Base-by-base conservation (phyloP, 2,113 vertebrate species). In the Phainopepla nitens region DNA sequence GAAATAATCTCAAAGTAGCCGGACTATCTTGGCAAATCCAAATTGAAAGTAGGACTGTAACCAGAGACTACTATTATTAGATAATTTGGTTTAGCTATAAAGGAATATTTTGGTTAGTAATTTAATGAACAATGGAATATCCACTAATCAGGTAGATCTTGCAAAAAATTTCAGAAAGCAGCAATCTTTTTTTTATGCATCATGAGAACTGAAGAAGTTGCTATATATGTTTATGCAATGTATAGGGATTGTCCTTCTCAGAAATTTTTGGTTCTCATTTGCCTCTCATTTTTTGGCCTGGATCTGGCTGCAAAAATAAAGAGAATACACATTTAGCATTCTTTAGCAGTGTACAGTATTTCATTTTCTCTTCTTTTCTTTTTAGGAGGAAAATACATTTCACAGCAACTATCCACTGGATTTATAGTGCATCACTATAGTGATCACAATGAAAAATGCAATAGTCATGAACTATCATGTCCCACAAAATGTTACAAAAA, bases 401-500 rank as follows among this genome's bases (percentile, higher is more conserved):
- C 64, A 70, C 39, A 73, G 33, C 56, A 22, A 57, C 16, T 70
- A 69, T 47, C 23, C 58, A 66, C 13, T 42, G 44, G 50, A 62
- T 51, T 91, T 78, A 73, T 54, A 71, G 49, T 66, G 42, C 27
- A 86, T 82, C n/a, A 23, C 51, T 76, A 10, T 66, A 50, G 50
- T 62, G 50, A 77, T 86, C 42, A 65, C 27, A n/a, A 23, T 62
- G 42, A 64, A 86, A 92, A 75, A 83, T 33, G 19, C 68, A 84
- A 39, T n/a, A 81, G 41, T 60, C 86, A 56, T 19, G 47, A 81
- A n/a, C 24, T 20, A 14, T 45, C 15, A 36, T 50, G 19, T 76
- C 71, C 23, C 29, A 66, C 17, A 81, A 70, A 66, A 53, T 9
- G 12, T 54, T 78, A 86, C 78, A 76, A 92, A 92, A 94, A 80